Conservation (phyloP, 2,888 invertebrate species). For the Mechanitis mazaeus region DNA sequence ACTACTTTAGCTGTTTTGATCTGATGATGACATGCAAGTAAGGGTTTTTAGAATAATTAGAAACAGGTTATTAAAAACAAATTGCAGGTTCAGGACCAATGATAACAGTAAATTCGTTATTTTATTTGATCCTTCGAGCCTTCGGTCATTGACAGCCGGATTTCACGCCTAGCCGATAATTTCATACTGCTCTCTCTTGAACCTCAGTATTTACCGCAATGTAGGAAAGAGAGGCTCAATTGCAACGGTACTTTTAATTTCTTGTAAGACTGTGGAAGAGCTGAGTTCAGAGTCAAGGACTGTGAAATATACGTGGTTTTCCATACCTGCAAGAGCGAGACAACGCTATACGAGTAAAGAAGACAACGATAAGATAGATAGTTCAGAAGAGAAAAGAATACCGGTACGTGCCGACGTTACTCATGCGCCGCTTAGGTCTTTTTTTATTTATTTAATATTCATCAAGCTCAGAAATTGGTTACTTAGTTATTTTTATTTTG, state of each 20-base stretch:
- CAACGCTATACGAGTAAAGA: conserved; percentile 37
- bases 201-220: conserved; percentile 24
- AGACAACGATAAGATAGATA: conserved; percentile 37
- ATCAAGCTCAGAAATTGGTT: neutral
- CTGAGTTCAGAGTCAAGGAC: conserved; percentile 65
- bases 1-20: too few relatives aligned
- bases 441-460: conserved; percentile 31
- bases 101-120: conserved; percentile 52
- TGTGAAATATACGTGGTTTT: conserved; percentile 47
- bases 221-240: conserved; percentile 43
- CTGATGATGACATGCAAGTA: too few relatives aligned
- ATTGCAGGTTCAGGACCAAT: conserved; percentile 48
- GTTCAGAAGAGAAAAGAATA: conserved; percentile 52
- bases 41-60: neutral
- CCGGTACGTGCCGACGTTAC: conserved; percentile 45
- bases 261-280: conserved; percentile 46
- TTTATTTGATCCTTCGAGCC: conserved; percentile 61
- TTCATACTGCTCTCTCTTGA: conserved; percentile 43
- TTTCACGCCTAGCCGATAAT: conserved; percentile 55
- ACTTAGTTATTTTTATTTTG: too few relatives aligned
- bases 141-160: conserved; percentile 69
- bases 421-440: conserved; percentile 42
- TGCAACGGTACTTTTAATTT: conserved; percentile 63
- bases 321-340: conserved; percentile 37
- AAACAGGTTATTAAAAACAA: conserved; percentile 7